Base-by-base conservation (phyloP, 2,113 vertebrate species). In the Pimephales promelas region DNA sequence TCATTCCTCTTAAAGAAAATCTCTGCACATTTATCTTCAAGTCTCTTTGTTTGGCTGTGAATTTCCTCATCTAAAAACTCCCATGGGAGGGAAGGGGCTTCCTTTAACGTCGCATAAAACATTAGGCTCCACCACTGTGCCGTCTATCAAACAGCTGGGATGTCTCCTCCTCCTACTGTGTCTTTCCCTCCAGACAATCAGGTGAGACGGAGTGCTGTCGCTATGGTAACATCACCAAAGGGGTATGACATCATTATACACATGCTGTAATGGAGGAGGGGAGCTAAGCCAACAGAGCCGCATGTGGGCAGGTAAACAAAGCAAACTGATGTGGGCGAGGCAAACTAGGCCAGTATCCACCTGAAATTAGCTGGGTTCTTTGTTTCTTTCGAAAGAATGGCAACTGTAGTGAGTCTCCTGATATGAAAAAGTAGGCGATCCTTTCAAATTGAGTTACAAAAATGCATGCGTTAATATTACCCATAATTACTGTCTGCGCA, bases 141-240 rank as follows among this genome's bases (percentile, higher is more conserved):
- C 28, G 28, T 62, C 79, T 68, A 49, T 76, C 54, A 84, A 40
- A 43, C 62, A 75, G 52, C 70, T 61, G 26, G 79, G 83, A 83
- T 74, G 83, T 86, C 87, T 82, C 68, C 9, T 70, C 26, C 52
- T 47, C 20, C 64, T 2, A 34, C 62, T 3, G 82, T 66, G 40
- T n/a, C 61, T 64, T 80, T 79, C 66, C 78, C 49, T 72, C 56
- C 81, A 36, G 31, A 68, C 31, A 31, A 31, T 82, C 86, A 87
- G 79, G 75, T 73, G 45, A 78, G 83, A 82, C 61, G 9, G 56
- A 45, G 68, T 76, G 71, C 40, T 80, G 78, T 87, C 62, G 24
- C 83, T 78, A 71, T 73, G 76, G 86, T 57, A 87, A 87, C 86
- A 56, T 75, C 64, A 36, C 54, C 31, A 79, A 64, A 73, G 79